Evolutionary conservation across 1,140 invertebrate genomes (phyloP), one percentile per base, ranked within the genome.

Genomic region (Hypsibius dujardini): DNA sequence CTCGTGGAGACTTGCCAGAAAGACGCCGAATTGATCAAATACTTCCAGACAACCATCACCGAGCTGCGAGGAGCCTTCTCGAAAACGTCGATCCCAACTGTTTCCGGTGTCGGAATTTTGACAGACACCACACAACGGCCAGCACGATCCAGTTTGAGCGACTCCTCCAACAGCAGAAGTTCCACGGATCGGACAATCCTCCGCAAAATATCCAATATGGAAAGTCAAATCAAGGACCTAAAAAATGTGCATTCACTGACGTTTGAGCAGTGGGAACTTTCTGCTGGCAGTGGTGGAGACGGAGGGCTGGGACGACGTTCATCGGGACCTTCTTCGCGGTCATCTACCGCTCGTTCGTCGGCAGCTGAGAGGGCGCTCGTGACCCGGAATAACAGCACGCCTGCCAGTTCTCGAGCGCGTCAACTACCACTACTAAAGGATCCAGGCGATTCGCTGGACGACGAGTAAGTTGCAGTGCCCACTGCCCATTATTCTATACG

Each of bases 11-110:
- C 50, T n/a, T 56, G 50, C 50, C 7, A 56, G 50, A 56, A 56
- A n/a, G 50, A 56, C 50, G 50, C 50, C n/a, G 50, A 56, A n/a
- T n/a, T 56, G 50, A 56, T 56, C n/a, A 7, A 56, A n/a, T 56
- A 56, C n/a, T 56, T 56, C 50, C 50, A 56, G 50, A 56, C 7
- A n/a, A 56, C 50, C 50, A 56, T 56, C 50, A n/a, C n/a, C 50
- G 50, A 56, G n/a, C 50, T 56, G 50, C 50, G 50, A 56, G 50
- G n/a, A 56, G 50, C 50, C 50, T 56, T 56, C 50, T 56, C 50
- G 7, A 56, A 56, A n/a, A 56, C 50, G 7, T 7, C 50, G 50
- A n/a, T 7, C 7, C 7, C 7, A 7, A 56, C 7, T 56, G n/a
- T 56, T n/a, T n/a, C 50, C 7, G 7, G 7, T n/a, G 50, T 56